phyloP scores from a whole-genome alignment of 1,140 invertebrate genomes.

The Heliothis virescens region DNA sequence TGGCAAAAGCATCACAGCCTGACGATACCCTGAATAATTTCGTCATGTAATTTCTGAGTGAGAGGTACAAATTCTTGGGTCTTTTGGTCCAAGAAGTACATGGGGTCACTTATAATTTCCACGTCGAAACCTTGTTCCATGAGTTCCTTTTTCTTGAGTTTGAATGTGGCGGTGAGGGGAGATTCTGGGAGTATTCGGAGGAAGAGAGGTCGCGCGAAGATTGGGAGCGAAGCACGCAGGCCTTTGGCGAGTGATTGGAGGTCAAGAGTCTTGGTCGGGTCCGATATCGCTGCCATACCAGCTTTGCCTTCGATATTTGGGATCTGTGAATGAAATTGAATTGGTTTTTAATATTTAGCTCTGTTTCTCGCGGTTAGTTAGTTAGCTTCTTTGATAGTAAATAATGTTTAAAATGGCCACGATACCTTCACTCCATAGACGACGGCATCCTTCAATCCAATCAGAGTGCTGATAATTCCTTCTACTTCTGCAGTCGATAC shows the following conservation, averaged over 20 bases:
- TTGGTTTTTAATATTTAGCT: no score
- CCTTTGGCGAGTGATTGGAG: conserved; percentile 88
- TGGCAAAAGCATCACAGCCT: conserved; percentile 57
- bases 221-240: conserved; percentile 90
- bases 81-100: conserved; percentile 91
- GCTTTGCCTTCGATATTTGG: conserved; percentile 95
- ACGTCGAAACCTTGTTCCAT: conserved; percentile 92
- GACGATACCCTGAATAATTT: conserved; percentile 87
- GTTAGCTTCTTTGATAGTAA: no score
- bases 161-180: conserved; percentile 96
- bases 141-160: conserved; percentile 95
- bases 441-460: conserved; percentile 90
- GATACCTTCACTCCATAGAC: conserved; percentile 97
- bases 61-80: conserved; percentile 88
- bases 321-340: conserved; percentile 85
- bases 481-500: conserved; percentile 99
- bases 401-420: no score
- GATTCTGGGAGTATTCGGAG: conserved; percentile 92
- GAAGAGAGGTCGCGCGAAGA: conserved; percentile 96
- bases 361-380: no score
- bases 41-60: conserved; percentile 89
- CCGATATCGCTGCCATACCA: conserved; percentile 98
- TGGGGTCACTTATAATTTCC: conserved; percentile 88
- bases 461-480: conserved; percentile 93
- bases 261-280: conserved; percentile 90